phyloP scores from a whole-genome alignment of 2,888 invertebrate genomes.

The Eristalis intricaria region DNA sequence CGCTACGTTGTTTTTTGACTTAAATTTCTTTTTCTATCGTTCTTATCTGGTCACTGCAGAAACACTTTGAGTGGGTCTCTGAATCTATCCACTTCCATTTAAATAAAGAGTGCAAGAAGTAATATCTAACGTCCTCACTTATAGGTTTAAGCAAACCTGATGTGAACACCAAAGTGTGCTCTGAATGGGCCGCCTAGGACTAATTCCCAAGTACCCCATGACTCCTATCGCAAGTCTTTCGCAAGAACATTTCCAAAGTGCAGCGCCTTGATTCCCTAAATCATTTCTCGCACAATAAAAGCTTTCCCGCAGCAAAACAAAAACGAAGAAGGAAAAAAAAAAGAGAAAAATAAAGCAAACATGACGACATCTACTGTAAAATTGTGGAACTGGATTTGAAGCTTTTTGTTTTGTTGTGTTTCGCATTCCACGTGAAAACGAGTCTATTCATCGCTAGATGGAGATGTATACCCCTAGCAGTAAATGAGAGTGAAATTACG shows the following conservation, averaged over 20 bases:
- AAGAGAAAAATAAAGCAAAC: constrained; percentile 20
- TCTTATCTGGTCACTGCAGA: too few species aligned
- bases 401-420: constrained; percentile 13
- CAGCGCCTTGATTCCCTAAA: not conserved
- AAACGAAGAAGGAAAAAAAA: not conserved
- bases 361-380: constrained; percentile 50
- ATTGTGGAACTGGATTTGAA: constrained; percentile 40
- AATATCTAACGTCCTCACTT: too few species aligned
- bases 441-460: constrained; percentile 56
- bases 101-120: too few species aligned
- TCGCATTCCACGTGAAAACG: constrained; percentile 1
- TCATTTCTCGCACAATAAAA: not conserved
- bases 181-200: too few species aligned
- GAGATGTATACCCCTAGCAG: constrained; percentile 10
- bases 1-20: too few species aligned
- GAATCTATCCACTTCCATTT: too few species aligned
- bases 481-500: not conserved
- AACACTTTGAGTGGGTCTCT: too few species aligned
- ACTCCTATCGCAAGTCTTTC: not conserved
- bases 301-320: not conserved
- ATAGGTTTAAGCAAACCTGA: too few species aligned
- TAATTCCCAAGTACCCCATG: not conserved
- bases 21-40: too few species aligned
- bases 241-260: not conserved
- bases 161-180: too few species aligned